Evolutionary conservation across 1,140 invertebrate genomes (phyloP), one percentile per base, ranked within the genome.

Genomic region (Zelostemma sp.): DNA sequence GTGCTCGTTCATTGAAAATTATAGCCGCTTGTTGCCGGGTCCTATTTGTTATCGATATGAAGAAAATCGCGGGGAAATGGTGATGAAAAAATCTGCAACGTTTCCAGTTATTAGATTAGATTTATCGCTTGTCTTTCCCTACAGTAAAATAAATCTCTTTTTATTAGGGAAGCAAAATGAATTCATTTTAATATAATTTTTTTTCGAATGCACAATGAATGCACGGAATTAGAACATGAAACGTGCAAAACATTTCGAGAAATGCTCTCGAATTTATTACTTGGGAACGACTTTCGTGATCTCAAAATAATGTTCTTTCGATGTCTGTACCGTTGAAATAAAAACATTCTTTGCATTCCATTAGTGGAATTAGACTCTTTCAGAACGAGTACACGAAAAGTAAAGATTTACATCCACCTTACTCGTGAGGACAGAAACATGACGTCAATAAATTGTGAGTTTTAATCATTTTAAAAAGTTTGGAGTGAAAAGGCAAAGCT

Each of bases 1-100:
- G 17, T 28, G 38, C 45, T 56, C 55, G 55, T 68, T 59, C 59
- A 51, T 46, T 69, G 51, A 51, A 60, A 64, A 59, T 63, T 68
- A 28, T 50, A 53, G 33, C 47, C 25, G 35, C n/a, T n/a, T n/a
- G 57, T 31, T 31, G 19, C 58, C 59, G 62, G 48, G 41, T 17
- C 31, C 66, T 48, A 53, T 33, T 33, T 50, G 53, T 28, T 54
- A 68, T 68, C 50, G 59, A 63, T 49, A 9, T 38, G 53, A 25
- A 25, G 21, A 25, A 25, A 25, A 25, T 25, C 21, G 21, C 21
- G 21, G n/a, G n/a, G n/a, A n/a, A n/a, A n/a, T n/a, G n/a, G n/a
- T n/a, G n/a, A n/a, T n/a, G n/a, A n/a, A n/a, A n/a, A n/a, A n/a
- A n/a, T n/a, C n/a, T n/a, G n/a, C n/a, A n/a, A n/a, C n/a, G n/a